phyloP scores from a whole-genome alignment of 2,888 invertebrate genomes.

The Oscheius sp. region DNA sequence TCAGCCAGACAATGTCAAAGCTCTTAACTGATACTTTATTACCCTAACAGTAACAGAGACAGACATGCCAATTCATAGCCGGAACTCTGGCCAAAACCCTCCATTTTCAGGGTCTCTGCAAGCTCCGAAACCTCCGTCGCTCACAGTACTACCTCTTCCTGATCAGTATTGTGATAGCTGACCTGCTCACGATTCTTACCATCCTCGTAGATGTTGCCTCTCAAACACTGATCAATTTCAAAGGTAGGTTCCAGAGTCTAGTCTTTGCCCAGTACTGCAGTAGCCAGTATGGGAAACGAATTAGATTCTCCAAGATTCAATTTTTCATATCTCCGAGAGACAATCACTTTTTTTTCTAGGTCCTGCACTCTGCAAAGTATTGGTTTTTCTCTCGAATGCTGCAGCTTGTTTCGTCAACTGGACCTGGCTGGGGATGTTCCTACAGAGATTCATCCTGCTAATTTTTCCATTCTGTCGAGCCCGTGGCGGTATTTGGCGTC shows the following conservation, averaged over 20 bases:
- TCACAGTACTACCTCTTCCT: constrained; percentile 67
- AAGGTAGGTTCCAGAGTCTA: constrained; percentile 42
- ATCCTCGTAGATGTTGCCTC: constrained; percentile 62
- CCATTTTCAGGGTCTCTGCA: constrained; percentile 39
- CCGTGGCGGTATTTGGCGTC: constrained; percentile 49
- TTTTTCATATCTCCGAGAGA: neutral
- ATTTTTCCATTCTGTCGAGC: constrained; percentile 63
- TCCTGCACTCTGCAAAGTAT: constrained; percentile 61
- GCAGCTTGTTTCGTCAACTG: constrained; percentile 66
- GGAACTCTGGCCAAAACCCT: neutral
- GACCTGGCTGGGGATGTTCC: constrained; percentile 65
- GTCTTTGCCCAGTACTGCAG: neutral
- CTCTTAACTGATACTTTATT: too few relatives aligned
- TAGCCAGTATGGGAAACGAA: neutral
- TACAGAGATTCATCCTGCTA: constrained; percentile 62
- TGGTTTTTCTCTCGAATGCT: constrained; percentile 63
- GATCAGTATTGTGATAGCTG: constrained; percentile 55
- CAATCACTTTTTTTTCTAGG: constrained; percentile 44
- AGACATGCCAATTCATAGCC: too few relatives aligned
- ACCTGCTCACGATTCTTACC: constrained; percentile 58
- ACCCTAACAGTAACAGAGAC: too few relatives aligned
- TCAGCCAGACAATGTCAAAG: too few relatives aligned
- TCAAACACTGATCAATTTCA: constrained; percentile 47
- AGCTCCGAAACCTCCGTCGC: constrained; percentile 42
- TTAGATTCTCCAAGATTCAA: neutral